phyloP scores from a whole-genome alignment of 1,140 invertebrate genomes.

The Cotesia typhae region DNA sequence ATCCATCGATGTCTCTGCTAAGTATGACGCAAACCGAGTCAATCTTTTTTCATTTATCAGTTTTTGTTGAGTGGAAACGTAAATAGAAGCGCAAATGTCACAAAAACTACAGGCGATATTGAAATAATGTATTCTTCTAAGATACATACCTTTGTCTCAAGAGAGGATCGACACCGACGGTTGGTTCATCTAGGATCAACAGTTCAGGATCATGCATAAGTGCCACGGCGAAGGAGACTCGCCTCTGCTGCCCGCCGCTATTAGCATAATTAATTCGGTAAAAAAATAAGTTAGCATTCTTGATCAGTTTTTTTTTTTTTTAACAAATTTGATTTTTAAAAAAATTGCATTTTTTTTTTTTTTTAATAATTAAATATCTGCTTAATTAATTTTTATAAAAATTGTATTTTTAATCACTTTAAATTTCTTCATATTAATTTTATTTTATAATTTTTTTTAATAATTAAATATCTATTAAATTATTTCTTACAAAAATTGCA shows the following conservation, averaged over 20 bases:
- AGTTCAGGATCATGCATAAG: constrained; percentile 92
- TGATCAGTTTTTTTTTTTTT: too few relatives aligned
- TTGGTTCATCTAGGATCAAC: constrained; percentile 93
- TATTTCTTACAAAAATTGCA: background rate
- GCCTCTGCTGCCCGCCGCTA: constrained; percentile 91
- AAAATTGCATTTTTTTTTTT: too few relatives aligned
- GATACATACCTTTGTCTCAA: constrained; percentile 76
- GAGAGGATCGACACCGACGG: constrained; percentile 91
- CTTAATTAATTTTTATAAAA: too few relatives aligned
- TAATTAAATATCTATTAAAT: background rate
- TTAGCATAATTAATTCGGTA: background rate
- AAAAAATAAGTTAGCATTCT: background rate
- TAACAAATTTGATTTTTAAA: too few relatives aligned
- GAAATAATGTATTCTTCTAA: background rate
- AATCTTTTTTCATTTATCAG: constrained; percentile 31
- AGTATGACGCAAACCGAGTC: constrained; percentile 31
- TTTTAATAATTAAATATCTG: too few relatives aligned
- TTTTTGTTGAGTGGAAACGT: background rate
- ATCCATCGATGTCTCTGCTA: constrained; percentile 7
- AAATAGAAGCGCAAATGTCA: background rate
- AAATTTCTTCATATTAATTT: too few relatives aligned
- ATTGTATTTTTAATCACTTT: too few relatives aligned
- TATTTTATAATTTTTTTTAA: too few relatives aligned
- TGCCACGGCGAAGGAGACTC: constrained; percentile 92
- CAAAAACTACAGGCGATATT: background rate